Evolutionary conservation across 2,113 vertebrate genomes (phyloP).

Genomic region (Lasiurus cinereus): DNA sequence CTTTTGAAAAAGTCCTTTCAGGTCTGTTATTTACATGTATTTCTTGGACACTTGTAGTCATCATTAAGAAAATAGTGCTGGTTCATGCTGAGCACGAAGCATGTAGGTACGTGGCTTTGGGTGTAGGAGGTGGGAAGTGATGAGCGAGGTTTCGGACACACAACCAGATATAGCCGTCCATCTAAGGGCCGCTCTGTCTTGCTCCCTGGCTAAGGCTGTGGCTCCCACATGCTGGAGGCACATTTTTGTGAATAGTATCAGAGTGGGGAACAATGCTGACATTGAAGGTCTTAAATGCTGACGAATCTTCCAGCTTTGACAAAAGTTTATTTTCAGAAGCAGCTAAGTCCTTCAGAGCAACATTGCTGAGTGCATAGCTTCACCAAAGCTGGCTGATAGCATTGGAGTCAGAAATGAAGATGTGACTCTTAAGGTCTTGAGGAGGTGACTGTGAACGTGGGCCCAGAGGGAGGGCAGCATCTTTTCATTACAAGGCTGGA

Average conservation of each 20-base stretch:
- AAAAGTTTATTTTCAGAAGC: slow-evolving; percentile 50
- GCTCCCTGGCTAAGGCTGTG: background rate
- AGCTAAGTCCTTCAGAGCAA: background rate
- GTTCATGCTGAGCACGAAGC: background rate
- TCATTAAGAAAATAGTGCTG: background rate
- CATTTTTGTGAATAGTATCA: background rate
- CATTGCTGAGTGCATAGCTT: background rate
- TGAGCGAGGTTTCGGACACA: background rate
- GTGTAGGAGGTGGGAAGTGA: background rate
- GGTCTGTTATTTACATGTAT: background rate
- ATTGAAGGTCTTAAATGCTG: background rate
- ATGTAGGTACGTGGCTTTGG: background rate
- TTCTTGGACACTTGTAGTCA: background rate
- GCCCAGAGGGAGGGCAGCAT: background rate
- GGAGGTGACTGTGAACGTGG: background rate
- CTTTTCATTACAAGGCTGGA: background rate
- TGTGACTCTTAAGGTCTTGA: background rate
- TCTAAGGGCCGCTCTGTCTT: background rate
- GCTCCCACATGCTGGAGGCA: background rate
- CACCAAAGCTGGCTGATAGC: background rate
- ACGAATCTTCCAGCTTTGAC: background rate
- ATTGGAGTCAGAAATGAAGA: background rate
- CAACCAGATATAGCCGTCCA: background rate
- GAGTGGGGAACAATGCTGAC: background rate
- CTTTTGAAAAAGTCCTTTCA: background rate